These are phyloP conservation scores for Nanorana parkeri DNA, from an alignment of 2,113 vertebrate genomes.

Conservation along the genomic window DNA sequence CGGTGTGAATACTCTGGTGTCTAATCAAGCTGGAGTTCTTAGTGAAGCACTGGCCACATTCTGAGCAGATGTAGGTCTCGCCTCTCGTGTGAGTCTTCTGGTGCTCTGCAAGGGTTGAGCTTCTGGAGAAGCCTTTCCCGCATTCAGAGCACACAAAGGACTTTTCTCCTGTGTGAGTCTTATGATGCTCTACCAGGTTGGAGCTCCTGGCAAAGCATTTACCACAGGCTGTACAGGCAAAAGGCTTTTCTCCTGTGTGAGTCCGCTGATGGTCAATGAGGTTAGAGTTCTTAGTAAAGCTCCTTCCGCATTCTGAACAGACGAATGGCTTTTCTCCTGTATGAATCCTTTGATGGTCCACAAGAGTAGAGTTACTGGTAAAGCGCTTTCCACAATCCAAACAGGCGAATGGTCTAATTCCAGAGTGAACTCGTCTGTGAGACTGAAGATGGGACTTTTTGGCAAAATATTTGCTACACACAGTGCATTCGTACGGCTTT, in stretches of 20 bases:
- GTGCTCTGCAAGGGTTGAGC: conserved; percentile 55
- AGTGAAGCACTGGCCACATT: conserved; percentile 58
- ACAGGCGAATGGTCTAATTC: conserved; percentile 45
- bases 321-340: conserved; percentile 56
- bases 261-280: conserved; percentile 59
- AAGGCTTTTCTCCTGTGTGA: conserved; percentile 59
- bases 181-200: conserved; percentile 57
- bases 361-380: conserved; percentile 47
- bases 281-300: conserved; percentile 56
- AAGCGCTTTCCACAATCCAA: conserved; percentile 57
- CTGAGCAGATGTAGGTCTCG: conserved; percentile 53
- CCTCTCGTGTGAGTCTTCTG: conserved; percentile 57
- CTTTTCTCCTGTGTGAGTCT: conserved; percentile 57
- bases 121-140: conserved; percentile 56
- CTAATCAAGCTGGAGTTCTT: conserved; percentile 50
- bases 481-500: conserved; percentile 21
- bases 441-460: conserved; percentile 49
- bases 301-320: conserved; percentile 60
- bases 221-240: conserved; percentile 59
- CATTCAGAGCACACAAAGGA: conserved; percentile 49
- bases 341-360: conserved; percentile 59
- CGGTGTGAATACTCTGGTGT: conserved; percentile 51
- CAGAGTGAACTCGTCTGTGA: conserved; percentile 43
- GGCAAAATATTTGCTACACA: conserved; percentile 42
- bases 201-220: conserved; percentile 57